Conservation (phyloP, 2,888 invertebrate species). For the Polia nebulosa region DNA sequence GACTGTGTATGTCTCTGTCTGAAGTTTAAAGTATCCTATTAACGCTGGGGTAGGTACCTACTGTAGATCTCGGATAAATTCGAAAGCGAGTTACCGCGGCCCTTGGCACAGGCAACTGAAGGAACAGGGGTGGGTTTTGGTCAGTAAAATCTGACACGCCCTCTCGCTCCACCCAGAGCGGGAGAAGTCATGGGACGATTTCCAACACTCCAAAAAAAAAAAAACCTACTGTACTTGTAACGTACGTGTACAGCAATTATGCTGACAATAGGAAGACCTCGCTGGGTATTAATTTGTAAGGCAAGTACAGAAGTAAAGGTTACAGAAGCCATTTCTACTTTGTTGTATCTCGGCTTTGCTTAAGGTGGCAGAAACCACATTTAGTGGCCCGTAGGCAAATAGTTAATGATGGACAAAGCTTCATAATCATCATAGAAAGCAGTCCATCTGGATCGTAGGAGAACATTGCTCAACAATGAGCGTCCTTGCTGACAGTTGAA, state of each 20-base stretch:
- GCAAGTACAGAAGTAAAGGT: too few relatives aligned
- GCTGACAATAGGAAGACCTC: background rate
- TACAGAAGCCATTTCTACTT: background rate
- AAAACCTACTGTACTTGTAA: too few relatives aligned
- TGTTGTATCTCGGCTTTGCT: background rate
- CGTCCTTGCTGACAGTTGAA: conserved; percentile 11
- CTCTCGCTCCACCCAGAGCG: too few relatives aligned
- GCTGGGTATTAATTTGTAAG: background rate
- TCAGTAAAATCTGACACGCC: too few relatives aligned
- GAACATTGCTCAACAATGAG: conserved; percentile 7
- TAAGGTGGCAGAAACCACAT: background rate
- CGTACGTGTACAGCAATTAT: background rate
- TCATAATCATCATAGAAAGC: background rate
- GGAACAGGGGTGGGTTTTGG: too few relatives aligned
- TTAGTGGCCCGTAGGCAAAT: too few relatives aligned
- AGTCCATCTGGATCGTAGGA: background rate
- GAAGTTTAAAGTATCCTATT: background rate
- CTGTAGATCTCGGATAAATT: too few relatives aligned
- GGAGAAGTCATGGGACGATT: too few relatives aligned
- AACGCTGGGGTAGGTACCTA: background rate
- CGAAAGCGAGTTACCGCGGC: too few relatives aligned
- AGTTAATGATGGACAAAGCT: background rate
- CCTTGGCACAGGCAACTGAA: too few relatives aligned
- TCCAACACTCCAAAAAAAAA: too few relatives aligned
- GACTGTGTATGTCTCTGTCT: background rate